These are phyloP conservation scores for Corydoras sp. DNA, from an alignment of 2,113 vertebrate genomes.

Conservation along the genomic window DNA sequence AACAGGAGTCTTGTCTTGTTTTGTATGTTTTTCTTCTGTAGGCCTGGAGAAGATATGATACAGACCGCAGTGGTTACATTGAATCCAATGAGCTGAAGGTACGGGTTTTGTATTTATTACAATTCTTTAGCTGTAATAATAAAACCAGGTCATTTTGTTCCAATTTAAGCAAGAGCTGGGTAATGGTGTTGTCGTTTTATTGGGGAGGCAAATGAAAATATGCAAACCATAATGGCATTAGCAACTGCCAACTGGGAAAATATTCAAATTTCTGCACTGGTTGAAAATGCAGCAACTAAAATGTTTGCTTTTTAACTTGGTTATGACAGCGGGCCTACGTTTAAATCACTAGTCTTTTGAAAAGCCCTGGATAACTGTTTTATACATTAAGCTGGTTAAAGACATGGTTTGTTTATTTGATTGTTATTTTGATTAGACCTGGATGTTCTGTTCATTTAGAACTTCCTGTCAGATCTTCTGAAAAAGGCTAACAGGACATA, in stretches of 20 bases:
- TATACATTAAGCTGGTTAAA: no score
- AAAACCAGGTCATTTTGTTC: not conserved
- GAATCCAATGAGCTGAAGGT: slow-evolving; percentile 97
- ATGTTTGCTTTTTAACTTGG: slow-evolving; percentile 10
- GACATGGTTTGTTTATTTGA: not conserved
- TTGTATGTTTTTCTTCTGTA: slow-evolving; percentile 48
- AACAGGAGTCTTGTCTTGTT: not conserved
- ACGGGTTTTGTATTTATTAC: slow-evolving; percentile 33
- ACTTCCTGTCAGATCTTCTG: slow-evolving; percentile 90
- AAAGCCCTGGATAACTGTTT: no score
- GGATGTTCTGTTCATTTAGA: slow-evolving; percentile 61
- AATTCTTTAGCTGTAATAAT: not conserved
- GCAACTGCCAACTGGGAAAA: slow-evolving; percentile 12
- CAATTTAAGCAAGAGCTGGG: not conserved
- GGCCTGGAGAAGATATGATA: slow-evolving; percentile 93
- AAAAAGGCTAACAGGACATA: slow-evolving; percentile 92
- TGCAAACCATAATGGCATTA: slow-evolving; percentile 30
- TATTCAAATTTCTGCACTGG: slow-evolving; percentile 36
- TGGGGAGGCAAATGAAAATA: slow-evolving; percentile 31
- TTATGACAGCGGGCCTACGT: not conserved
- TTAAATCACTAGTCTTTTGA: no score
- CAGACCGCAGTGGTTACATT: slow-evolving; percentile 92
- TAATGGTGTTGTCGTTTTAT: not conserved
- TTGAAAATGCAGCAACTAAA: slow-evolving; percentile 22
- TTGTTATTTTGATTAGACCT: not conserved